phyloP scores from a whole-genome alignment of 2,797 vertebrate genomes.

The Dicrostonyx torquatus region DNA sequence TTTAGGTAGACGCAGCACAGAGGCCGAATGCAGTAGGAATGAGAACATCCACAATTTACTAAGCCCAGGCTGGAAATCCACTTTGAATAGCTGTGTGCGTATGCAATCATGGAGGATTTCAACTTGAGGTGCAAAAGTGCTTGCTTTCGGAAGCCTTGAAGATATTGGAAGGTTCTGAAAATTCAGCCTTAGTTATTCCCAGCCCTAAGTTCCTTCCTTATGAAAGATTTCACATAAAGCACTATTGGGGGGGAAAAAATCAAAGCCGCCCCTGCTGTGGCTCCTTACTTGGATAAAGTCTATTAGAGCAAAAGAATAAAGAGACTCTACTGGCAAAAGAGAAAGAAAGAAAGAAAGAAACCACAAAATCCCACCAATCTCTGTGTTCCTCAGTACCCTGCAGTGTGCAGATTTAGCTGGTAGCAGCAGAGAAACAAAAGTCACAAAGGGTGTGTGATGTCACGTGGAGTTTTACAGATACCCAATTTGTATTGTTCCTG shows the following conservation, averaged over 20 bases:
- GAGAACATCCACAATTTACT: slow-evolving; percentile 46
- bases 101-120: not conserved
- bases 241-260: slow-evolving; percentile 6
- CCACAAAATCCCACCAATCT: not conserved
- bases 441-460: slow-evolving; percentile 64
- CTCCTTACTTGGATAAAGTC: slow-evolving; percentile 70
- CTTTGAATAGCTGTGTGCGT: slow-evolving; percentile 15
- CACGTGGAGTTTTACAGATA: slow-evolving; percentile 61
- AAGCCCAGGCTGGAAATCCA: slow-evolving; percentile 8
- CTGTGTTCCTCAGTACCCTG: slow-evolving; percentile 70
- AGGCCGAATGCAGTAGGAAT: slow-evolving; percentile 30
- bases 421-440: slow-evolving; percentile 74
- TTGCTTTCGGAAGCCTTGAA: slow-evolving; percentile 30
- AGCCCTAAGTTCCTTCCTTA: slow-evolving; percentile 67
- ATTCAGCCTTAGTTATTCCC: slow-evolving; percentile 58
- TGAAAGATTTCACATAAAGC: slow-evolving; percentile 72
- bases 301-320: slow-evolving; percentile 69
- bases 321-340: slow-evolving; percentile 64
- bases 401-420: slow-evolving; percentile 72
- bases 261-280: slow-evolving; percentile 23
- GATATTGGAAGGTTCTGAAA: slow-evolving; percentile 46
- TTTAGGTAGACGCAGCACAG: slow-evolving; percentile 11
- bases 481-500: slow-evolving; percentile 75
- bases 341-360: slow-evolving; percentile 31
- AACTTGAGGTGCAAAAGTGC: not conserved